Evolutionary conservation across 2,888 invertebrate genomes (phyloP).

Genomic region (Ichneumoninae sp.): DNA sequence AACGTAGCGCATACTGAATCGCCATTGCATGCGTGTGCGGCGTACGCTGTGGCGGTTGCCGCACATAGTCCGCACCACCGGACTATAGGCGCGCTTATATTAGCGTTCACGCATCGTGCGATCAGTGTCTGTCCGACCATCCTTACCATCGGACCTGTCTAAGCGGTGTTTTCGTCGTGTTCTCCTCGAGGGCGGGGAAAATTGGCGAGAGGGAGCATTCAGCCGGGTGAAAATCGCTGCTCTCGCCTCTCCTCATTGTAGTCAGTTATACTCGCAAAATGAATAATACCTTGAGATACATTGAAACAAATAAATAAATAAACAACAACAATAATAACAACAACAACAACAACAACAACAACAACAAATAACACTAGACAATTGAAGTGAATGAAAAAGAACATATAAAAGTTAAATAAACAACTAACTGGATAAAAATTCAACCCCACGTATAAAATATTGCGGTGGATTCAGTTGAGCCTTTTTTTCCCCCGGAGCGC

Average conservation of each 20-base stretch:
- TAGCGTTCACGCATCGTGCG: slow-evolving; percentile 73
- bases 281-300: neutral
- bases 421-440: neutral
- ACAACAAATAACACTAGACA: neutral
- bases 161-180: slow-evolving; percentile 47
- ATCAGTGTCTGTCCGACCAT: slow-evolving; percentile 80
- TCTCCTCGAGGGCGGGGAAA: slow-evolving; percentile 49
- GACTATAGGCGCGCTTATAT: slow-evolving; percentile 73
- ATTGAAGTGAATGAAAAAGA: neutral
- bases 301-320: neutral
- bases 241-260: slow-evolving; percentile 32
- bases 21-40: slow-evolving; percentile 31
- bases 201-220: slow-evolving; percentile 35
- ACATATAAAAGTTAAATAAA: neutral
- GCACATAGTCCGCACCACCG: slow-evolving; percentile 49
- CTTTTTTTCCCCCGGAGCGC: slow-evolving; percentile 5
- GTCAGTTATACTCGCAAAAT: neutral
- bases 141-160: slow-evolving; percentile 77
- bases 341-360: too few relatives aligned
- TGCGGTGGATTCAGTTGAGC: neutral
- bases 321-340: neutral
- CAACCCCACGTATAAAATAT: neutral
- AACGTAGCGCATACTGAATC: slow-evolving; percentile 31
- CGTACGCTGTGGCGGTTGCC: slow-evolving; percentile 44
- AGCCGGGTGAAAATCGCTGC: slow-evolving; percentile 31